Evolutionary conservation across 1,140 invertebrate species (phyloP).

Genomic region (Drosophila bocki): DNA sequence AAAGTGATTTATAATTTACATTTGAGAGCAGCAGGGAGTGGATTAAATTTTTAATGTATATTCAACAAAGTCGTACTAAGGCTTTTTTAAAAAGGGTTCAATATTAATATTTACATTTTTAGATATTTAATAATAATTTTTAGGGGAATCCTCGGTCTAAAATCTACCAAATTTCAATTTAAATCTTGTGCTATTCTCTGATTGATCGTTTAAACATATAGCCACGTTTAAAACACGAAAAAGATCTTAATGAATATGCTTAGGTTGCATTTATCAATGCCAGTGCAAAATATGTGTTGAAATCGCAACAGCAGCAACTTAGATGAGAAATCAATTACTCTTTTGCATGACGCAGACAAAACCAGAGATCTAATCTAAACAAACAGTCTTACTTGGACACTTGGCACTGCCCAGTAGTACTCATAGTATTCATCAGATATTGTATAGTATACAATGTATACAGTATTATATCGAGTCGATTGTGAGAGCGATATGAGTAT

Average conservation of each 20-base stretch:
- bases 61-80: neutral
- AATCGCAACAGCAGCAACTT: conserved; percentile 21
- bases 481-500: conserved; percentile 20
- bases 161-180: neutral
- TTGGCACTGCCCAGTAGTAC: conserved; percentile 23
- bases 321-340: conserved; percentile 39
- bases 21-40: neutral
- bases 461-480: conserved; percentile 8
- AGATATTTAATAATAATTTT: neutral
- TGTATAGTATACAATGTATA: neutral
- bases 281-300: conserved; percentile 8
- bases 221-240: conserved; percentile 11
- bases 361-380: conserved; percentile 39
- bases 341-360: conserved; percentile 26
- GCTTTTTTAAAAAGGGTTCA: neutral
- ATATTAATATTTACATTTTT: neutral
- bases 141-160: neutral
- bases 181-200: neutral
- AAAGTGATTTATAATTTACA: conserved; percentile 16
- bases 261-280: conserved; percentile 29
- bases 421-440: neutral
- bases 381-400: conserved; percentile 29
- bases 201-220: conserved; percentile 12
- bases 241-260: conserved; percentile 2
- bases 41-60: neutral